phyloP scores from a whole-genome alignment of 2,888 invertebrate species.

The Ptilodon capucinus region DNA sequence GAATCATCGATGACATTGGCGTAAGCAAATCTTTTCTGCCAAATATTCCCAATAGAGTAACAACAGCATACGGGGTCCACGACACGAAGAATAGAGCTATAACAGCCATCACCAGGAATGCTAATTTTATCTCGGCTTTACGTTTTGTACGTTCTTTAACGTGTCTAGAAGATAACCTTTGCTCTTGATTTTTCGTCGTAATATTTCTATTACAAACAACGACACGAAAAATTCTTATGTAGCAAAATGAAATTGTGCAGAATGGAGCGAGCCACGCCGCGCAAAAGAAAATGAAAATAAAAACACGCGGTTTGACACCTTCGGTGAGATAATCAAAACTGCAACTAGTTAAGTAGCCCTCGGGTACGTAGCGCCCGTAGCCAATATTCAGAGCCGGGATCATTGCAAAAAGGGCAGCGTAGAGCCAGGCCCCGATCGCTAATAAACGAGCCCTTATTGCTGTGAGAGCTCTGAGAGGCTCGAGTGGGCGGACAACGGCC shows the following conservation, averaged over 20 bases:
- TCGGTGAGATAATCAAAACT: constrained; percentile 92
- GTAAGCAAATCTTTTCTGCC: constrained; percentile 85
- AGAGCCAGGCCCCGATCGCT: constrained; percentile 87
- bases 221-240: constrained; percentile 86
- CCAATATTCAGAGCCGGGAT: constrained; percentile 88
- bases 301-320: constrained; percentile 83
- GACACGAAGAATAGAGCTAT: constrained; percentile 89
- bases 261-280: constrained; percentile 90
- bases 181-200: constrained; percentile 68
- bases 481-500: constrained; percentile 90
- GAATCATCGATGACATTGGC: constrained; percentile 88
- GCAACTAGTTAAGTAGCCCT: constrained; percentile 92
- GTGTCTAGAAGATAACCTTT: constrained; percentile 79
- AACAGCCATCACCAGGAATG: constrained; percentile 86
- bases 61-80: constrained; percentile 92
- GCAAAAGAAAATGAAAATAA: constrained; percentile 88
- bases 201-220: constrained; percentile 81
- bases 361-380: constrained; percentile 90
- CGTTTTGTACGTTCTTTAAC: constrained; percentile 84
- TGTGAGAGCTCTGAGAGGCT: constrained; percentile 85
- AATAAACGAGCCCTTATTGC: constrained; percentile 83
- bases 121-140: constrained; percentile 87
- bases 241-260: constrained; percentile 87
- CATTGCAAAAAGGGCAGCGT: constrained; percentile 86
- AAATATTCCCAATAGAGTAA: constrained; percentile 88